Base-by-base conservation (phyloP, 2,888 invertebrate species). In the Lasioglossum figueresi region DNA sequence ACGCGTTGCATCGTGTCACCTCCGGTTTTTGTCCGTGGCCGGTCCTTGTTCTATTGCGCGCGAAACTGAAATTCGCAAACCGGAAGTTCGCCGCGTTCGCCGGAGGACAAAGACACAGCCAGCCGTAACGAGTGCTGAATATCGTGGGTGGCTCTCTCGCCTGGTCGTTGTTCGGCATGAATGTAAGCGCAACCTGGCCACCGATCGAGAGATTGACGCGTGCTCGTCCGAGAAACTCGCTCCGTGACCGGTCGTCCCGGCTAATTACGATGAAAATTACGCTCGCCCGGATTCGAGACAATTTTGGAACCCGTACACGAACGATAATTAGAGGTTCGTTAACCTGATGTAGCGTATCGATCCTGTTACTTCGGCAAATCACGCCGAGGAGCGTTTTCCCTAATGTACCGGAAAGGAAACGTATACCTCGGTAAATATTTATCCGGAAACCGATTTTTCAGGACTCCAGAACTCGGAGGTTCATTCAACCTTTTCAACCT, bases 281-380 rank as follows among this genome's bases (percentile, higher is more conserved):
- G 45, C 72, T 19, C 31, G 34, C 37, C 45, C 27, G 52, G 68
- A 48, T 79, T 63, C 68, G 73, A 31, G 63, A 85, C 70, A 56
- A 83, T 78, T 70, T 75, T 52, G 56, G 19, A 45, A 63, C 66
- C 66, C 43, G 45, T 19, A 40, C 45, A 19, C 52, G 45, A 40
- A 59, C 23, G 75, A 72, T 84, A 84, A 85, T 85, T 84, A 84
- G 77, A 63, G 52, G 80, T 80, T 83, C 80, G 77, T 80, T 76
- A 71, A 71, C 59, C 77, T 6, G 31, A 5, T 19, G 27, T n/a
- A 16, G n/a, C n/a, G 37, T 6, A 31, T 31, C 12, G 40, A 23
- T 43, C 27, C 45, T 4, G 59, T 63, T 31, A 31, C 31, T 23
- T 71, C 27, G 31, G 16, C 63, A 16, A 31, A 63, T 31, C 63